Percentiles rank a stretch among this genome's conserved stretches.
These are phyloP conservation scores for Solea solea DNA, from an alignment of 2,113 vertebrate species.

Conservation along the genomic window DNA sequence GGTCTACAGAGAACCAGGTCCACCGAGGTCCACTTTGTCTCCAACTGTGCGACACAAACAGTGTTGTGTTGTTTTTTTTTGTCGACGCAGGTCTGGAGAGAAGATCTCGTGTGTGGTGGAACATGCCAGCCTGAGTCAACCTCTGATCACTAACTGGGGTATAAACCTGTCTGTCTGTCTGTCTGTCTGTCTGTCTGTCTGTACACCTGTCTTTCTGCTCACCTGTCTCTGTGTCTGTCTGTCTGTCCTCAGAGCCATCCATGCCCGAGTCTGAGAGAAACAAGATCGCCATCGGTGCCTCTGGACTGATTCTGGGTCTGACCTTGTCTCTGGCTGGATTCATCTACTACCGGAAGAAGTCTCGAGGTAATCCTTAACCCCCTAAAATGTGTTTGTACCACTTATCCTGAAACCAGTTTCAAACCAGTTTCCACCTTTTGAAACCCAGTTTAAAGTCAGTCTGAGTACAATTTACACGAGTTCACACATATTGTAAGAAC, in stretches of 20 bases:
- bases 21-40: background rate
- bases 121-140: slow-evolving; percentile 46
- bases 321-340: slow-evolving; percentile 65
- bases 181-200: background rate
- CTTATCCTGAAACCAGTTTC: background rate
- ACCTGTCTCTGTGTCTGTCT: background rate
- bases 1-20: background rate
- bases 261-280: slow-evolving; percentile 57
- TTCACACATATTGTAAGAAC: background rate
- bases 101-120: slow-evolving; percentile 58
- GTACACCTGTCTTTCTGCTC: background rate
- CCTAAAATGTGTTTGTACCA: background rate
- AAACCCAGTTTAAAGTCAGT: background rate
- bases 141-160: slow-evolving; percentile 53
- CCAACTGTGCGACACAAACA: background rate
- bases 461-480: background rate
- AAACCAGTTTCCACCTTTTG: background rate
- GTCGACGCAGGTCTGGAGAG: slow-evolving; percentile 46
- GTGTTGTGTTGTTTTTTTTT: slow-evolving; percentile 11
- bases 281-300: slow-evolving; percentile 53
- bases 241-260: slow-evolving; percentile 42
- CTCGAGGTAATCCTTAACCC: slow-evolving; percentile 12
- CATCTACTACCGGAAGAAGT: slow-evolving; percentile 64
- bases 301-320: slow-evolving; percentile 69
- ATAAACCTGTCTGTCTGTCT: slow-evolving; percentile 24